phyloP scores from a whole-genome alignment of 2,888 invertebrate species.

The Neuroscelio doddi region DNA sequence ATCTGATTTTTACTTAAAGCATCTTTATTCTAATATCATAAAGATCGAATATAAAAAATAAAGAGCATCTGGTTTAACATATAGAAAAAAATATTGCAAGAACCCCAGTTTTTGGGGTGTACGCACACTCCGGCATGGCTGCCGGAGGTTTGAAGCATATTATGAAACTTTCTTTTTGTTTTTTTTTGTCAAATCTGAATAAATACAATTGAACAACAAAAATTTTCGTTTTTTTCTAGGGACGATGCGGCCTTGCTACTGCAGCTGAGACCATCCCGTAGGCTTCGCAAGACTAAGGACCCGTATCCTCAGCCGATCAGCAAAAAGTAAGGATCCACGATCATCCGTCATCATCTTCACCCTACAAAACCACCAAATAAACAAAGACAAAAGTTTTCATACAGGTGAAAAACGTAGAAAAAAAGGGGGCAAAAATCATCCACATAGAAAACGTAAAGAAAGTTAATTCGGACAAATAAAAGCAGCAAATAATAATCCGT shows the following conservation, averaged over 20 bases:
- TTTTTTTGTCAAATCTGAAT: background rate
- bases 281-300: slow-evolving; percentile 59
- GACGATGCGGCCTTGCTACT: slow-evolving; percentile 62
- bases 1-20: too few relatives aligned
- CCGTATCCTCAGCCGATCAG: slow-evolving; percentile 57
- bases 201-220: background rate
- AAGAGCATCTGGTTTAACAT: too few relatives aligned
- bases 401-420: slow-evolving; percentile 6
- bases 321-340: slow-evolving; percentile 66
- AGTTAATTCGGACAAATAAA: too few relatives aligned
- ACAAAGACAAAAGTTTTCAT: background rate
- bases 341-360: slow-evolving; percentile 49
- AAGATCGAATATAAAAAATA: too few relatives aligned
- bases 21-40: too few relatives aligned
- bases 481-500: too few relatives aligned
- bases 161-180: background rate
- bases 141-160: too few relatives aligned
- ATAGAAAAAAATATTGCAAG: too few relatives aligned
- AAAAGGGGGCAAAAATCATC: background rate
- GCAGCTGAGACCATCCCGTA: slow-evolving; percentile 66
- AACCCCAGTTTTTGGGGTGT: too few relatives aligned
- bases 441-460: background rate
- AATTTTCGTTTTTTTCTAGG: slow-evolving; percentile 52
- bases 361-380: slow-evolving; percentile 14
- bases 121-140: too few relatives aligned